phyloP scores from a whole-genome alignment of 2,797 vertebrate genomes.

The Dromococcyx pavoninus region DNA sequence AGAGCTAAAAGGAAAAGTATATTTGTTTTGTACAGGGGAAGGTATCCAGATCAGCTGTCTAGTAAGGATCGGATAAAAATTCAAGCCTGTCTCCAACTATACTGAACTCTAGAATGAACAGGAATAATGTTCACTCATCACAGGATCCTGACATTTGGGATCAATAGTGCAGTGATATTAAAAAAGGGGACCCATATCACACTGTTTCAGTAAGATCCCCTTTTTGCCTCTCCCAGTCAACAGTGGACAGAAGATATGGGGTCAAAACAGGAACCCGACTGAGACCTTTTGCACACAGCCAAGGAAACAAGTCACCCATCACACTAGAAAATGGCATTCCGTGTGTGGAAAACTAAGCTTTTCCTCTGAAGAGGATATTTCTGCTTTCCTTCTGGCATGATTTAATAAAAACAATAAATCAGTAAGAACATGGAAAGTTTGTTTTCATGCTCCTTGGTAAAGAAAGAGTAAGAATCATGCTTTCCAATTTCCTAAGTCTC shows the following conservation, averaged over 20 bases:
- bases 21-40: background rate
- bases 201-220: background rate
- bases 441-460: background rate
- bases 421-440: background rate
- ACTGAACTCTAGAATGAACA: background rate
- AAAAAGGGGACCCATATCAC: background rate
- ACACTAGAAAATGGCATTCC: background rate
- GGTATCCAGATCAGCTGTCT: background rate
- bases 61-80: background rate
- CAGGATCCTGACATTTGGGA: background rate
- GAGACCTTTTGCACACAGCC: background rate
- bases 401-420: conserved; percentile 29
- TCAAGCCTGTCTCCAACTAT: background rate
- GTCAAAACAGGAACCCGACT: background rate
- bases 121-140: background rate
- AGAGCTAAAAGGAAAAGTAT: background rate
- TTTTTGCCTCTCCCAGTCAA: background rate
- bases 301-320: background rate
- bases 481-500: background rate
- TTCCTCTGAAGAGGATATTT: background rate
- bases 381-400: background rate
- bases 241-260: background rate
- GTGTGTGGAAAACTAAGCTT: background rate
- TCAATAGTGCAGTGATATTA: background rate
- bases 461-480: background rate